Base-by-base conservation (phyloP, 2,888 invertebrate species). In the Microctonus hyperodae region DNA sequence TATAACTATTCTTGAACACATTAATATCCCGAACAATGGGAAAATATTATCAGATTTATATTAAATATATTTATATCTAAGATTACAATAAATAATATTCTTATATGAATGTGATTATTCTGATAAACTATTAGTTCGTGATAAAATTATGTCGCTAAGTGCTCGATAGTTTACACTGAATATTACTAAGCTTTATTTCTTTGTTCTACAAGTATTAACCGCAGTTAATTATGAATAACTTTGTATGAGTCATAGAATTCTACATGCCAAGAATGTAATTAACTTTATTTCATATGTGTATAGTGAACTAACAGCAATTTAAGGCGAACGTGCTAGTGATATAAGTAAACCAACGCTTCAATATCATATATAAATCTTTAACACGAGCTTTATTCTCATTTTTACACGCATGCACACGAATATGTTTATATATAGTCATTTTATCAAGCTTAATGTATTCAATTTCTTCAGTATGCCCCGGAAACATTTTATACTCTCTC, bases 391-490 rank as follows among this genome's bases (percentile, higher is more conserved):
- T 56, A 56, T n/a, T 28, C 55, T 11, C n/a, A 5, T 28, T 13
- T 11, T 55, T 25, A 13, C 13, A 11, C 51, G n/a, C 44, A 44
- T 44, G 5, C 7, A 44, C 44, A 61, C 40, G 67, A 63, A 28
- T 28, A 7, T 5, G 7, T 28, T 5, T 7, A 28, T 28, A 3
- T 28, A 3, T 28, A 28, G 4, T 7, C 7, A 70, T 69, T 69
- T 63, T 69, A 72, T 68, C 70, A 70, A 64, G 57, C 72, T 69
- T 74, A 75, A 74, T 71, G 69, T 64, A 76, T 76, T 76, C 66
- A 73, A 74, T 75, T 75, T 71, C 72, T 68, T 59, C 48, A 62
- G 70, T 67, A 66, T 56, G 55, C 62, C 23, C 44, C 60, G 48
- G 35, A 50, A 60, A 60, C 60, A 56, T 57, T 59, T 64, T 22